phyloP scores from a whole-genome alignment of 2,797 vertebrate species.

The Crocidura indochinensis region DNA sequence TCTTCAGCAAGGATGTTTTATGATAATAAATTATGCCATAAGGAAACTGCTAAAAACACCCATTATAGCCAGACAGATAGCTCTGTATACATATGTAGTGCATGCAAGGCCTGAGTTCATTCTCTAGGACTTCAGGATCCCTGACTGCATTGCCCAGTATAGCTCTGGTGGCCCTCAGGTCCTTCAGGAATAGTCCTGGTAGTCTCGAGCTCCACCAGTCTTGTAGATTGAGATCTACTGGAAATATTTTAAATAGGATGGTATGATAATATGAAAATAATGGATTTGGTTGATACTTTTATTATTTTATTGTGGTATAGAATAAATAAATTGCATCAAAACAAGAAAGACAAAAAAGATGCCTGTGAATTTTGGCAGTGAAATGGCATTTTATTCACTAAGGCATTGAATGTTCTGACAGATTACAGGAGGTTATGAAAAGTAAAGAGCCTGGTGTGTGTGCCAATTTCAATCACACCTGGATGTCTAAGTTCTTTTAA shows the following conservation, averaged over 20 bases:
- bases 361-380: slow-evolving; percentile 33
- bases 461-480: not conserved
- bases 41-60: slow-evolving; percentile 42
- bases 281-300: slow-evolving; percentile 5
- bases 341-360: slow-evolving; percentile 14
- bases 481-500: not conserved
- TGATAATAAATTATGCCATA: slow-evolving; percentile 23
- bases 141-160: too few species aligned
- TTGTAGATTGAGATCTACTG: too few species aligned
- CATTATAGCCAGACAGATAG: too few species aligned
- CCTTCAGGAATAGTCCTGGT: too few species aligned
- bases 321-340: slow-evolving; percentile 37
- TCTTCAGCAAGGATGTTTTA: slow-evolving; percentile 5
- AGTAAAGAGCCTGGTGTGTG: not conserved
- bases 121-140: too few species aligned
- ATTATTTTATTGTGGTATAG: slow-evolving; percentile 30
- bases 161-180: too few species aligned
- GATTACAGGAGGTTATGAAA: not conserved
- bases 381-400: slow-evolving; percentile 3
- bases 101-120: too few species aligned
- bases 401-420: not conserved
- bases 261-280: not conserved
- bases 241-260: not conserved
- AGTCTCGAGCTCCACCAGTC: too few species aligned
- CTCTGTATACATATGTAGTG: too few species aligned